Percentiles rank a stretch among this genome's conserved stretches.
Evolutionary conservation across 2,113 vertebrate genomes (phyloP).

Genomic region (Chloebia gouldiae): DNA sequence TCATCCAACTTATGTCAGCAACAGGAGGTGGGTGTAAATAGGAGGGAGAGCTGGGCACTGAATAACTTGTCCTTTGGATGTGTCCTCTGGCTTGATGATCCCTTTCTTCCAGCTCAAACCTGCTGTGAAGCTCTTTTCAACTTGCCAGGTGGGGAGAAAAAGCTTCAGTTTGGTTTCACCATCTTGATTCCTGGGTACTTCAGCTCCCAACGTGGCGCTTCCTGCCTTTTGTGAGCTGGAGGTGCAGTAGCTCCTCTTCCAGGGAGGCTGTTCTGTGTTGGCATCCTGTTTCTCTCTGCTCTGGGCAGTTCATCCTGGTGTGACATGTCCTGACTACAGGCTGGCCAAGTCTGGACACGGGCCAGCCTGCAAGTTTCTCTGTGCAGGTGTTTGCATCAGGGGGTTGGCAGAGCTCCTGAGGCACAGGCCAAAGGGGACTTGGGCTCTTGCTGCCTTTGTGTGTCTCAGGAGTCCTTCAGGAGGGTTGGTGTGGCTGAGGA

Average conservation of each 20-base stretch:
- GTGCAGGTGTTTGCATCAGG: neutral
- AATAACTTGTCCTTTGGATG: neutral
- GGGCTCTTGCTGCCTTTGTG: neutral
- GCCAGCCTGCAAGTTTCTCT: neutral
- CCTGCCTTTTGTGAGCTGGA: neutral
- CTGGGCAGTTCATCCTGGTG: neutral
- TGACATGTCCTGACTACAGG: neutral
- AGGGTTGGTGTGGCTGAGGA: neutral
- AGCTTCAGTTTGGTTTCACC: neutral
- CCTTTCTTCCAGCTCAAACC: neutral
- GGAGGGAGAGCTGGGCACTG: neutral
- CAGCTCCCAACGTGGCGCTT: neutral
- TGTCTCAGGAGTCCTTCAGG: neutral
- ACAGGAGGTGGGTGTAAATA: neutral
- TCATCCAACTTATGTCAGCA: neutral
- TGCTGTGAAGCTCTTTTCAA: neutral
- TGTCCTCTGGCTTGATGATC: neutral
- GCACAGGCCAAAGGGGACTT: neutral
- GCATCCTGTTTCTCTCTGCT: neutral
- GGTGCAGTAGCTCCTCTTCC: neutral
- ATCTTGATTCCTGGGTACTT: neutral
- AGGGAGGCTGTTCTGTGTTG: neutral
- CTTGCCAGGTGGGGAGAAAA: neutral
- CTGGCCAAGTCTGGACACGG: neutral
- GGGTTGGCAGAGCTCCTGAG: neutral